These are phyloP conservation scores for Dipodomys spectabilis DNA, from an alignment of 2,113 vertebrate species.

Conservation along the genomic window DNA sequence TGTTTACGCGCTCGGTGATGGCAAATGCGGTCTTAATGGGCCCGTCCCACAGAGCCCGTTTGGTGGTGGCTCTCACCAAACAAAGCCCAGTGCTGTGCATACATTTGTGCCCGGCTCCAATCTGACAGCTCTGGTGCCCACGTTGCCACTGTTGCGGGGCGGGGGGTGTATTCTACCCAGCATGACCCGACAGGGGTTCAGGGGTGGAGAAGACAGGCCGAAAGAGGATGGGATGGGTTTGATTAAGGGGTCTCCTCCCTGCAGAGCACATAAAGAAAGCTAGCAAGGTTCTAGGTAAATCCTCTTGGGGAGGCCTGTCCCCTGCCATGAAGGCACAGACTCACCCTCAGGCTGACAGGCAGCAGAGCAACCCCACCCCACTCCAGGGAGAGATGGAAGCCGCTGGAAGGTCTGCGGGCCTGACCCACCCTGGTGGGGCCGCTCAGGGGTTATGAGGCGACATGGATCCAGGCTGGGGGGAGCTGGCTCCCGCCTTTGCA, in stretches of 20 bases:
- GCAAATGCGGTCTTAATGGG: not conserved
- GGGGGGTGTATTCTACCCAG: no score
- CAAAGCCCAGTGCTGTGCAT: not conserved
- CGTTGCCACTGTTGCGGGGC: accelerated
- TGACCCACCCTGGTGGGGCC: not conserved
- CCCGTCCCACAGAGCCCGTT: not conserved
- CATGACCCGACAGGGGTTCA: accelerated
- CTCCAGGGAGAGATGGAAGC: not conserved
- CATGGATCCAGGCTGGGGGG: accelerated
- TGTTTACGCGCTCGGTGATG: not conserved
- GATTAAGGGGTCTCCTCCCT: accelerated
- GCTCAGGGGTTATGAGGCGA: not conserved
- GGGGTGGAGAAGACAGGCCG: no score
- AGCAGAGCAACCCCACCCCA: not conserved
- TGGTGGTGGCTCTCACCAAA: not conserved
- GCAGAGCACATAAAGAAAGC: accelerated
- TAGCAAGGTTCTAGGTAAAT: not conserved
- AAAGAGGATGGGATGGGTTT: not conserved
- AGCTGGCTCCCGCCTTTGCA: not conserved
- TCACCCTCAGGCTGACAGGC: not conserved
- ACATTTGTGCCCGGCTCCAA: not conserved
- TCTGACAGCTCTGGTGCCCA: not conserved
- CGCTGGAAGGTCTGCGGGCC: no score
- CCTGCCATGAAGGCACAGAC: not conserved
- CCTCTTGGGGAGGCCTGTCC: accelerated